Percentiles rank a stretch among this genome's conserved stretches.
phyloP scores from a whole-genome alignment of 2,888 invertebrate species.

The Drosophila bunnanda region DNA sequence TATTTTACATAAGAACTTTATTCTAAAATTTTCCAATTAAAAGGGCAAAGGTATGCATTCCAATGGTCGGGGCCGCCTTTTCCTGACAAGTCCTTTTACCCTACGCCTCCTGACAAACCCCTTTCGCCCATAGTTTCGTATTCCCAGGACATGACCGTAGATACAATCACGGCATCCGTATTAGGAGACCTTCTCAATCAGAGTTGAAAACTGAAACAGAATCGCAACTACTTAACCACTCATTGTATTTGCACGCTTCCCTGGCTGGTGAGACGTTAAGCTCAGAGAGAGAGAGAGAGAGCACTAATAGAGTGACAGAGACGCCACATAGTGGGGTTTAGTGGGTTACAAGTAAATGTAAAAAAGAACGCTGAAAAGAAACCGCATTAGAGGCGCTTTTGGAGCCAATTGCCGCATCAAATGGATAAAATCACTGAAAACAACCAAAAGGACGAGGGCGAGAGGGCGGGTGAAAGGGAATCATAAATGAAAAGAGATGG shows the following conservation, averaged over 20 bases:
- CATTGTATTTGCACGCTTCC: constrained; percentile 56
- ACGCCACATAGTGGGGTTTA: background rate
- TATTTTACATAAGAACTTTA: too few species aligned
- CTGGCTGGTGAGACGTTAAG: constrained; percentile 39
- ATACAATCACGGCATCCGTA: constrained; percentile 14
- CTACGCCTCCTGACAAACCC: too few species aligned
- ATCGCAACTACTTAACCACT: constrained; percentile 45
- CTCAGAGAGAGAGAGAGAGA: constrained; percentile 15
- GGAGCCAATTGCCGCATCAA: constrained; percentile 56
- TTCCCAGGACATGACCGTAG: constrained; percentile 1
- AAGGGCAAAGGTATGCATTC: background rate
- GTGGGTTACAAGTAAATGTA: constrained; percentile 2
- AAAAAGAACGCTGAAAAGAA: constrained; percentile 4
- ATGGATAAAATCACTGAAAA: constrained; percentile 48
- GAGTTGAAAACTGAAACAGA: constrained; percentile 2
- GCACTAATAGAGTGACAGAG: constrained; percentile 5
- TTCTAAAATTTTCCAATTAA: too few species aligned
- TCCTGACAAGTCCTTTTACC: background rate
- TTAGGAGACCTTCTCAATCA: background rate
- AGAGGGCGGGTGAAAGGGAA: background rate
- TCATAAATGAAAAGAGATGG: constrained; percentile 6
- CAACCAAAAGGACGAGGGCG: background rate
- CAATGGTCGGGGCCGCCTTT: background rate
- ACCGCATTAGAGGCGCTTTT: constrained; percentile 50
- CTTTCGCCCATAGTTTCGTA: background rate